phyloP scores from a whole-genome alignment of 2,888 invertebrate genomes.

The Dione vanillae region DNA sequence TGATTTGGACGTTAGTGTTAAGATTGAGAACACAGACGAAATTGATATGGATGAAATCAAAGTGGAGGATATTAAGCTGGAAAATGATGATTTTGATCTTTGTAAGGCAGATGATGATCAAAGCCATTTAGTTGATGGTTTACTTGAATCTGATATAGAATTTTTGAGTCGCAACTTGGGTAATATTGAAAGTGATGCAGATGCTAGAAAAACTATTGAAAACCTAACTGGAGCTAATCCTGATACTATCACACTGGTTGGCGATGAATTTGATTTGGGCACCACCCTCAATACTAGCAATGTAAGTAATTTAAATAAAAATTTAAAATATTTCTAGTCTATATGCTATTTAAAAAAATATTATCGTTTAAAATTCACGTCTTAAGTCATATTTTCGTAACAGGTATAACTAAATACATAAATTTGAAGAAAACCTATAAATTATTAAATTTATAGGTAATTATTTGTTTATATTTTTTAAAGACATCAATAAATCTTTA shows the following conservation, averaged over 20 bases:
- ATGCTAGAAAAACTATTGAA: conserved; percentile 81
- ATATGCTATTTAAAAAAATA: too few relatives aligned
- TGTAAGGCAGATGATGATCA: conserved; percentile 72
- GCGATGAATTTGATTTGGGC: conserved; percentile 80
- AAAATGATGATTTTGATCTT: conserved; percentile 71
- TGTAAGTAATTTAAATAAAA: conserved; percentile 59
- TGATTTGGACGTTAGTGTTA: conserved; percentile 69
- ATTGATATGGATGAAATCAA: conserved; percentile 71
- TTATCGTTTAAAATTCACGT: too few relatives aligned
- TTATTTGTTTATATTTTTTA: too few relatives aligned
- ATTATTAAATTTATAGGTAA: too few relatives aligned
- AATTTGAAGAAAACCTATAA: too few relatives aligned
- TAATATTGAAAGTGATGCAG: conserved; percentile 80
- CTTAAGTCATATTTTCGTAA: too few relatives aligned
- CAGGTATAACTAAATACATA: too few relatives aligned
- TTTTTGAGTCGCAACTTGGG: conserved; percentile 79
- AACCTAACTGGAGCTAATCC: conserved; percentile 79
- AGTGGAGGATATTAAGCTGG: conserved; percentile 77
- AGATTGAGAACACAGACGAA: conserved; percentile 74
- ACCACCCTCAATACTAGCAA: conserved; percentile 72
- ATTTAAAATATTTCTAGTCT: neutral
- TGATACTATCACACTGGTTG: conserved; percentile 76
- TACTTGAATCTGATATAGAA: conserved; percentile 79
- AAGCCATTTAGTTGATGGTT: conserved; percentile 73
- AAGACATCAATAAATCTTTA: too few relatives aligned